Evolutionary conservation across 2,113 vertebrate genomes (phyloP).

Genomic region (Passer domesticus): DNA sequence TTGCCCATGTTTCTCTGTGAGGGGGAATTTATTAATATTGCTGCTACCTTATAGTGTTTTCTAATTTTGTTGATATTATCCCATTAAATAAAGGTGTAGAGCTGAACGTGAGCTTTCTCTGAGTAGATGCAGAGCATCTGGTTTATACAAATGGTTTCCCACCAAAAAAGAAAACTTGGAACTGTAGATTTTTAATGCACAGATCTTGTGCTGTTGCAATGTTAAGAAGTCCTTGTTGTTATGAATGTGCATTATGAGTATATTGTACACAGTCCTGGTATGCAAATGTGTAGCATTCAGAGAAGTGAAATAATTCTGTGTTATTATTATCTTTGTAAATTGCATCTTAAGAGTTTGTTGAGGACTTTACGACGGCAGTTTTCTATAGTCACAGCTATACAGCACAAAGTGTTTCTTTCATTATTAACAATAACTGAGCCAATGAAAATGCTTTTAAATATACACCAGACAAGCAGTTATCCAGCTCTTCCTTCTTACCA

Average conservation of each 20-base stretch:
- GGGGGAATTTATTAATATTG: not conserved
- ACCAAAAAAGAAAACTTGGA: constrained; percentile 71
- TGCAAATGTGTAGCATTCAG: constrained; percentile 83
- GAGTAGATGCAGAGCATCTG: constrained; percentile 71
- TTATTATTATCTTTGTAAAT: constrained; percentile 85
- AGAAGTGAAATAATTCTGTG: constrained; percentile 84
- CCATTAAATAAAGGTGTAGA: constrained; percentile 39
- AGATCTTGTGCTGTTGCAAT: constrained; percentile 72
- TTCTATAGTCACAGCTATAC: constrained; percentile 78
- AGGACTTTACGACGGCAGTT: constrained; percentile 81
- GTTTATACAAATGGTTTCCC: constrained; percentile 61
- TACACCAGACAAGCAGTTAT: constrained; percentile 78
- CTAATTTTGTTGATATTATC: constrained; percentile 12
- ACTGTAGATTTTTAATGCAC: constrained; percentile 71
- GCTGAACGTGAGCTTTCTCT: constrained; percentile 32
- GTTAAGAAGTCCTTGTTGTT: constrained; percentile 80
- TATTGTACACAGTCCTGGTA: constrained; percentile 82
- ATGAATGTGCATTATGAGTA: constrained; percentile 83
- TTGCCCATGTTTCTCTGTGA: not conserved
- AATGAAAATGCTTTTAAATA: constrained; percentile 84
- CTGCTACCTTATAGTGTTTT: constrained; percentile 20
- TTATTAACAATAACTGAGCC: constrained; percentile 83
- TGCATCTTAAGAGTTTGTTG: constrained; percentile 81
- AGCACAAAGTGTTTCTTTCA: constrained; percentile 83
- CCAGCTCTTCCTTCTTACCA: constrained; percentile 77